Evolutionary conservation across 2,113 vertebrate genomes (phyloP).

Genomic region (Dascyllus trimaculatus): DNA sequence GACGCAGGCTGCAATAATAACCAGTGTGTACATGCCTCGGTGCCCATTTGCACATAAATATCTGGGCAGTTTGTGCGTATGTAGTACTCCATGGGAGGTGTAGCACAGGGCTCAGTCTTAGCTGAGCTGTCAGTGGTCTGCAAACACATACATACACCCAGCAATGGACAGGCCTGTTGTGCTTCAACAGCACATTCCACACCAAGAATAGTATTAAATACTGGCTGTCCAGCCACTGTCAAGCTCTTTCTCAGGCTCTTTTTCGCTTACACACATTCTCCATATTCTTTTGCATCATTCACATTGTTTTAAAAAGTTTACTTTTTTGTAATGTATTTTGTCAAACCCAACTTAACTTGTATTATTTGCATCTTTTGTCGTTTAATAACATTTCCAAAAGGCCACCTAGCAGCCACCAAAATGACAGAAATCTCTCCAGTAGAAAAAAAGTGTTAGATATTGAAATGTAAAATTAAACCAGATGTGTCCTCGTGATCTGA

Average conservation of each 20-base stretch:
- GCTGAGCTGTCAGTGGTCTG: constrained; percentile 62
- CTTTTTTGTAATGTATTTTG: not conserved
- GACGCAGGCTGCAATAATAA: constrained; percentile 39
- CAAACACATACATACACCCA: constrained; percentile 40
- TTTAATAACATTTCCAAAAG: not conserved
- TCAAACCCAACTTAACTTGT: not conserved
- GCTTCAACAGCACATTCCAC: constrained; percentile 74
- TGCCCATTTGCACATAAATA: constrained; percentile 49
- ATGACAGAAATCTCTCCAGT: too few relatives aligned
- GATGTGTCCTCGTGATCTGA: too few relatives aligned
- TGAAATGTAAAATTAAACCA: too few relatives aligned
- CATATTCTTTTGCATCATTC: not conserved
- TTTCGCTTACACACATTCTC: not conserved
- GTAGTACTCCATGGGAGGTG: constrained; percentile 58
- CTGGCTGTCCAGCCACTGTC: constrained; percentile 56
- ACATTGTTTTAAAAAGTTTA: not conserved
- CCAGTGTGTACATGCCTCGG: constrained; percentile 20
- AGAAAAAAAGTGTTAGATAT: too few relatives aligned
- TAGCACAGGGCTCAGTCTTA: constrained; percentile 29
- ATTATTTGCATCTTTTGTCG: not conserved
- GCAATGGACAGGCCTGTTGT: constrained; percentile 49
- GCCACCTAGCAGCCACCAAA: too few relatives aligned
- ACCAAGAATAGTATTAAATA: constrained; percentile 75
- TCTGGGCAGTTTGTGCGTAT: constrained; percentile 30
- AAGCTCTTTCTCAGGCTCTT: not conserved